Evolutionary conservation across 64 coral and sea anemone genomes (phyloP).

Genomic region (Porites lutea): DNA sequence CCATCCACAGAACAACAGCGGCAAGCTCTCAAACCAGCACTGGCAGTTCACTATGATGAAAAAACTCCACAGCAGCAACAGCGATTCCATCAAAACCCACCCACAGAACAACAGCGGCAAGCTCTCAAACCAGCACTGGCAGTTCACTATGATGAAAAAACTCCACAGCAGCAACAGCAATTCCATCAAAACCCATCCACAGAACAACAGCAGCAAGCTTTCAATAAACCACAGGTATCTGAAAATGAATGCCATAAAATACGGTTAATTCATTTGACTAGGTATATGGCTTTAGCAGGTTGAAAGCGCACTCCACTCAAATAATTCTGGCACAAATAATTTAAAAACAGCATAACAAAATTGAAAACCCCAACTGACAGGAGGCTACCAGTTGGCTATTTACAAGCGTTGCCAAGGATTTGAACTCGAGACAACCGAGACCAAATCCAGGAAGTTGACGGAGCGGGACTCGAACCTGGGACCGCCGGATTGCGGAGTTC

Average conservation of each 20-base stretch:
- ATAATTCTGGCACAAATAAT: too few species aligned
- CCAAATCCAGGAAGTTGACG: too few species aligned
- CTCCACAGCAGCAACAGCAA: neutral
- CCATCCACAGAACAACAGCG: neutral
- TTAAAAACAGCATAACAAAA: too few species aligned
- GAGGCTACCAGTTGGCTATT: too few species aligned
- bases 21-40: neutral
- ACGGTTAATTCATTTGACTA: too few species aligned
- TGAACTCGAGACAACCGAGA: too few species aligned
- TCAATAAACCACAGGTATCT: neutral
- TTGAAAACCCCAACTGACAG: too few species aligned
- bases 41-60: constrained; percentile 14
- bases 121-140: neutral
- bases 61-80: neutral
- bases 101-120: neutral
- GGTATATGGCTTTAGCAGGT: too few species aligned
- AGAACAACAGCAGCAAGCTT: neutral
- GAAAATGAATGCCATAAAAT: neutral
- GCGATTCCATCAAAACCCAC: neutral
- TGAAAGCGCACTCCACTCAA: too few species aligned
- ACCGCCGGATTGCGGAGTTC: too few species aligned
- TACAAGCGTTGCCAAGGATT: too few species aligned
- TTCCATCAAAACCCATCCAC: neutral
- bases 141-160: neutral
- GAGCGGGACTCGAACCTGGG: too few species aligned